A percentile compares a stretch with the other conserved stretches of the same genome.
Conservation (phyloP, 2,888 invertebrate species). For the Hartigia nigra region DNA sequence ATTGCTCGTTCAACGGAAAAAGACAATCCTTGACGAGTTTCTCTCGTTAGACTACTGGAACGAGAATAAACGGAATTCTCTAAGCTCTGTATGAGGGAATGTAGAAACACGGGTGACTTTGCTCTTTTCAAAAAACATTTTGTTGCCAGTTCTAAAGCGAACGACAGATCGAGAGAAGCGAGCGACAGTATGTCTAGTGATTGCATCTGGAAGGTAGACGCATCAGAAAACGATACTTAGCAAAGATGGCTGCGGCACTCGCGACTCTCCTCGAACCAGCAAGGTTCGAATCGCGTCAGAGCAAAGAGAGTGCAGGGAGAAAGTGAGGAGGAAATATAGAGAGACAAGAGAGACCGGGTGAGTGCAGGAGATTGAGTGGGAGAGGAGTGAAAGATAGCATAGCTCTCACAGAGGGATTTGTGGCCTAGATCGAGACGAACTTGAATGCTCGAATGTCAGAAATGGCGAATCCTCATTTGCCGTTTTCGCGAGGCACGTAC, state of each 20-base stretch:
- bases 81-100: neutral
- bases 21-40: neutral
- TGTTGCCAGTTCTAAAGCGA: neutral
- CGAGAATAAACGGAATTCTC: neutral
- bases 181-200: neutral
- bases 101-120: neutral
- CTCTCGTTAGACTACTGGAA: neutral
- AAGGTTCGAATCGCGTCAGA: neutral
- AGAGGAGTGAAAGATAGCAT: conserved; percentile 20
- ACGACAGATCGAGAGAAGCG: neutral
- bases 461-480: conserved; percentile 63
- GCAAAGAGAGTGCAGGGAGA: conserved; percentile 4
- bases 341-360: conserved; percentile 12
- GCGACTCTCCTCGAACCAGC: neutral
- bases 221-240: neutral
- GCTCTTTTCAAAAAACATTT: neutral
- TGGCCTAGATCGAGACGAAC: conserved; percentile 63
- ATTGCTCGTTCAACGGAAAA: conserved; percentile 43
- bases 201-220: neutral
- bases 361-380: conserved; percentile 1
- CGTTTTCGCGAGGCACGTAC: conserved; percentile 50
- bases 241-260: neutral
- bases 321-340: conserved; percentile 24
- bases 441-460: conserved; percentile 63
- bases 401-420: conserved; percentile 34